These are phyloP conservation scores for Pterostichus niger DNA, from an alignment of 2,888 invertebrate genomes.

Conservation along the genomic window DNA sequence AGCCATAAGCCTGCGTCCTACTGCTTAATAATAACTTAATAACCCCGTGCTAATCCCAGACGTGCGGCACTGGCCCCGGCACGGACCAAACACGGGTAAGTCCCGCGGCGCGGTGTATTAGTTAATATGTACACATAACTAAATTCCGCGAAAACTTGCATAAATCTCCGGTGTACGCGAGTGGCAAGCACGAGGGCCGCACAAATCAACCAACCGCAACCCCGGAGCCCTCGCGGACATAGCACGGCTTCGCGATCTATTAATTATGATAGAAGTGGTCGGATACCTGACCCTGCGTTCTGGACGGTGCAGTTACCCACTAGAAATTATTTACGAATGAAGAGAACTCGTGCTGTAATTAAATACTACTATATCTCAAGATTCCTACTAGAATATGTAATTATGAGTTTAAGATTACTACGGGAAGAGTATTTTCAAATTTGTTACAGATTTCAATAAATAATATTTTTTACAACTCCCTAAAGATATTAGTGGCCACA, in stretches of 20 bases:
- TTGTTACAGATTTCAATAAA: too few species aligned
- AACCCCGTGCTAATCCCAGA: slow-evolving; percentile 34
- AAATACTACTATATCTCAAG: slow-evolving; percentile 21
- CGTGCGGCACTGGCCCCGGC: neutral
- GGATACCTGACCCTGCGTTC: slow-evolving; percentile 41
- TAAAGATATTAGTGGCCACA: too few species aligned
- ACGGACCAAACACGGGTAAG: neutral
- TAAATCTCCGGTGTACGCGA: slow-evolving; percentile 51
- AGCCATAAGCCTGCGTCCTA: neutral
- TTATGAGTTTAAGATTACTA: too few species aligned
- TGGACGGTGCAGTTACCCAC: slow-evolving; percentile 21
- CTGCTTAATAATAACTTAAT: slow-evolving; percentile 55
- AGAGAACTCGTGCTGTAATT: slow-evolving; percentile 17
- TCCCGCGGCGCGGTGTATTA: slow-evolving; percentile 42
- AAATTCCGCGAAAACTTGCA: slow-evolving; percentile 63
- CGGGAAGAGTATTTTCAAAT: too few species aligned
- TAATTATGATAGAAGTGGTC: slow-evolving; percentile 63
- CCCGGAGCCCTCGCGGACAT: slow-evolving; percentile 7
- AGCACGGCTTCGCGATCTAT: slow-evolving; percentile 43
- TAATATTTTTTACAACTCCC: too few species aligned
- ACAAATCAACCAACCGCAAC: slow-evolving; percentile 54
- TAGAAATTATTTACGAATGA: slow-evolving; percentile 40
- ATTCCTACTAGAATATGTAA: too few species aligned
- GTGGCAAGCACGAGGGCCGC: slow-evolving; percentile 42
- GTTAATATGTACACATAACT: slow-evolving; percentile 59